Conservation (phyloP, 1,140 invertebrate genomes). For the Globodera ellingtonae region DNA sequence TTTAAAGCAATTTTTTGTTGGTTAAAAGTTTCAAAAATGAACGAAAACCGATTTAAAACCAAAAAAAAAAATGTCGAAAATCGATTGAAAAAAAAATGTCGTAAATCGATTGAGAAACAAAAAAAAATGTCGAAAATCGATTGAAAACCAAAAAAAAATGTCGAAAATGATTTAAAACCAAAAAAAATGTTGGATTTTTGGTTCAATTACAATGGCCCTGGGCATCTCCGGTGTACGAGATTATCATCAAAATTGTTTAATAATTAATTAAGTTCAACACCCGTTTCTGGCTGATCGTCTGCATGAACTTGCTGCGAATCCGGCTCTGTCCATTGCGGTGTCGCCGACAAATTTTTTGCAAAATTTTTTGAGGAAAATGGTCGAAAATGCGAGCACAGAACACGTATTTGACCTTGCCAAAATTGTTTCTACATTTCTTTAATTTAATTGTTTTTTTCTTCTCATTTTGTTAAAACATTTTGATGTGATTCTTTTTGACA, state of each 20-base stretch:
- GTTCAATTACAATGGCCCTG: too few species aligned
- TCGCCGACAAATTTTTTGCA: background rate
- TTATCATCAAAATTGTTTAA: too few species aligned
- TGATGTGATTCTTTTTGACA: background rate
- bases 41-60: too few species aligned
- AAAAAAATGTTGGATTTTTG: too few species aligned
- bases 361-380: background rate
- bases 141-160: too few species aligned
- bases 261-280: background rate
- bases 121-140: too few species aligned
- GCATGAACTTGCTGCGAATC: background rate
- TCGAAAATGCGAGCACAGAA: background rate
- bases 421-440: background rate
- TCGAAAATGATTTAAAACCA: too few species aligned
- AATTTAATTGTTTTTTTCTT: background rate
- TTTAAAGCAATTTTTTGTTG: background rate
- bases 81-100: too few species aligned
- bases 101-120: too few species aligned
- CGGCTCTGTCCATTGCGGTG: background rate
- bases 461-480: background rate
- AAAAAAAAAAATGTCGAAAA: too few species aligned
- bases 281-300: background rate
- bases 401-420: background rate
- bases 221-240: too few species aligned
- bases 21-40: too few species aligned